phyloP scores from a whole-genome alignment of 2,888 invertebrate genomes.

The Trilocha varians region DNA sequence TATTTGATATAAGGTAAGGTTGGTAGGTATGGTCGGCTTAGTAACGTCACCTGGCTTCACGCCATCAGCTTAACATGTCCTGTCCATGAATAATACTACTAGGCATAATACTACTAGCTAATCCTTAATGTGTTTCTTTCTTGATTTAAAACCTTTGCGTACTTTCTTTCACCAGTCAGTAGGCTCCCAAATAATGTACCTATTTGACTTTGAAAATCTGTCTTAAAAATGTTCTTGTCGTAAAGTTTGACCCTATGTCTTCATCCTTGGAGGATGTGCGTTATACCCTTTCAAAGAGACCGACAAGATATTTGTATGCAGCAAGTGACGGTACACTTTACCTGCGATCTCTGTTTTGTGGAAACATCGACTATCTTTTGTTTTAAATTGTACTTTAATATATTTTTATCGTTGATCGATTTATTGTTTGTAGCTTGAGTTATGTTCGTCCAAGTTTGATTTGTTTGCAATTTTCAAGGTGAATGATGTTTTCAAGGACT shows the following conservation, averaged over 20 bases:
- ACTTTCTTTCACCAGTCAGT: too few species aligned
- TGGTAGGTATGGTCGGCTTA: too few species aligned
- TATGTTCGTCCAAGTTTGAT: background rate
- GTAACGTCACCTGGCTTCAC: too few species aligned
- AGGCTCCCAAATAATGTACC: too few species aligned
- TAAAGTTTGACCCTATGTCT: background rate
- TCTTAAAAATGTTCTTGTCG: too few species aligned
- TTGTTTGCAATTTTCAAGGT: background rate
- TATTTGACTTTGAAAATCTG: too few species aligned
- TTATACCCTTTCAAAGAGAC: background rate
- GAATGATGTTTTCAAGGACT: background rate
- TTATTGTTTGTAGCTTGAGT: background rate
- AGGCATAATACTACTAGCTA: too few species aligned
- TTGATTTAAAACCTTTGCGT: too few species aligned
- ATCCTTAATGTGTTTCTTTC: too few species aligned
- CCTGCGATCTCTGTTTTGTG: background rate
- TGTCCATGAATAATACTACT: too few species aligned
- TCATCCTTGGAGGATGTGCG: background rate
- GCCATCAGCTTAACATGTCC: too few species aligned
- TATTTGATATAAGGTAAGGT: too few species aligned
- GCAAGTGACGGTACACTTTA: background rate
- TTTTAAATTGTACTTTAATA: background rate
- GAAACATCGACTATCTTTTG: background rate
- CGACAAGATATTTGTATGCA: background rate
- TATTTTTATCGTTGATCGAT: background rate